phyloP scores from a whole-genome alignment of 2,797 vertebrate species.

The Loriculus beryllinus region DNA sequence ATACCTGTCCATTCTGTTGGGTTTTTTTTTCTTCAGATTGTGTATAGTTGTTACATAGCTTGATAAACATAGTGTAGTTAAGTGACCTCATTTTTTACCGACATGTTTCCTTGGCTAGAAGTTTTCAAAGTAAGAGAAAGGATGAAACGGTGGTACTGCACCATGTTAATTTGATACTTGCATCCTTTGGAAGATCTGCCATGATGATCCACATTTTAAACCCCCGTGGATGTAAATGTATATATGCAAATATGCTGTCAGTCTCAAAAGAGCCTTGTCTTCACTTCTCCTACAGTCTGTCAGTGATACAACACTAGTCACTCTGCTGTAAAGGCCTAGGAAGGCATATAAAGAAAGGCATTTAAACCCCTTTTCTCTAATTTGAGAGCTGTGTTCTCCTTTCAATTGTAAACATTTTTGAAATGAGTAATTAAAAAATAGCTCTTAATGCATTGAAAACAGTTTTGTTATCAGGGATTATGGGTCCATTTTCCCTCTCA shows the following conservation, averaged over 20 bases:
- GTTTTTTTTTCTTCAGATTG: background rate
- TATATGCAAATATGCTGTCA: background rate
- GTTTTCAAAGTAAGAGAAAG: background rate
- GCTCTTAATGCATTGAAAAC: background rate
- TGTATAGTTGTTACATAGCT: background rate
- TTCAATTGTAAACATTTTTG: background rate
- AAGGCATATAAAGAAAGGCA: background rate
- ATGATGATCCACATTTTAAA: background rate
- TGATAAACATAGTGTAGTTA: background rate
- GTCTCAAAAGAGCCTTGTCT: background rate
- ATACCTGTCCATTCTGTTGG: rapidly evolving
- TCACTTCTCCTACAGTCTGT: background rate
- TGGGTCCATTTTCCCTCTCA: background rate
- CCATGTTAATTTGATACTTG: background rate
- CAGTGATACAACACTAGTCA: background rate
- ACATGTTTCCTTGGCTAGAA: background rate
- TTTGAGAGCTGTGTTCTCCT: background rate
- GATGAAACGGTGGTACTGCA: background rate
- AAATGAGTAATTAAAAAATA: background rate
- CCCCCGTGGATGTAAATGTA: background rate
- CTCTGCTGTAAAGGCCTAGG: background rate
- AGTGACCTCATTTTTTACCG: background rate
- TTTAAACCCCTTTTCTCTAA: background rate
- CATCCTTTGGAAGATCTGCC: background rate
- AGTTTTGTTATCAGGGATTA: background rate